Conservation (phyloP, 1,140 invertebrate species). For the Cydia strobilella region DNA sequence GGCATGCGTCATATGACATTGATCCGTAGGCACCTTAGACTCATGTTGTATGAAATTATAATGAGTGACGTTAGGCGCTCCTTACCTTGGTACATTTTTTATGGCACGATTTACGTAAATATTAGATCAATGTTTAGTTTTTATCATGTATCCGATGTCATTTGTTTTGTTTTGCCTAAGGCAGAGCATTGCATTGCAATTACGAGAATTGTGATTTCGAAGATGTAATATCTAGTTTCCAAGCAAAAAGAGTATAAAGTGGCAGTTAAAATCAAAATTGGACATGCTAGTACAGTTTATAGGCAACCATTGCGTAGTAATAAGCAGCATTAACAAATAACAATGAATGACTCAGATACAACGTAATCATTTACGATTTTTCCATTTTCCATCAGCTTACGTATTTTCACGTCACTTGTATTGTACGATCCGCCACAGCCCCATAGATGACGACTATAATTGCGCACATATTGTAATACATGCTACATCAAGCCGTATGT, state of each 20-base stretch:
- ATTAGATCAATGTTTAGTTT: slow-evolving; percentile 4
- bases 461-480: slow-evolving; percentile 36
- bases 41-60: slow-evolving; percentile 23
- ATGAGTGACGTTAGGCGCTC: slow-evolving; percentile 15
- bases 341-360: slow-evolving; percentile 7
- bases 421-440: neutral
- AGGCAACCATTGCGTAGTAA: slow-evolving; percentile 40
- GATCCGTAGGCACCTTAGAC: slow-evolving; percentile 4
- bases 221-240: neutral
- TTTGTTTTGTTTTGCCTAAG: neutral
- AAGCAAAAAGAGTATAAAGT: too few species aligned
- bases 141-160: neutral
- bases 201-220: neutral
- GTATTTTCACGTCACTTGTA: slow-evolving; percentile 12
- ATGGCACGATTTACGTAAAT: neutral
- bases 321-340: slow-evolving; percentile 22
- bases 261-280: slow-evolving; percentile 35
- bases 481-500: neutral
- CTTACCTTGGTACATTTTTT: slow-evolving; percentile 3
- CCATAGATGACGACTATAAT: slow-evolving; percentile 38
- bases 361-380: slow-evolving; percentile 2
- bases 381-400: slow-evolving; percentile 19
- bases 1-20: slow-evolving; percentile 27
- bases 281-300: slow-evolving; percentile 34
- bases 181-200: neutral